Evolutionary conservation across 2,797 vertebrate genomes (phyloP), one percentile per base, ranked within the genome.

Genomic region (Carduelis carduelis): DNA sequence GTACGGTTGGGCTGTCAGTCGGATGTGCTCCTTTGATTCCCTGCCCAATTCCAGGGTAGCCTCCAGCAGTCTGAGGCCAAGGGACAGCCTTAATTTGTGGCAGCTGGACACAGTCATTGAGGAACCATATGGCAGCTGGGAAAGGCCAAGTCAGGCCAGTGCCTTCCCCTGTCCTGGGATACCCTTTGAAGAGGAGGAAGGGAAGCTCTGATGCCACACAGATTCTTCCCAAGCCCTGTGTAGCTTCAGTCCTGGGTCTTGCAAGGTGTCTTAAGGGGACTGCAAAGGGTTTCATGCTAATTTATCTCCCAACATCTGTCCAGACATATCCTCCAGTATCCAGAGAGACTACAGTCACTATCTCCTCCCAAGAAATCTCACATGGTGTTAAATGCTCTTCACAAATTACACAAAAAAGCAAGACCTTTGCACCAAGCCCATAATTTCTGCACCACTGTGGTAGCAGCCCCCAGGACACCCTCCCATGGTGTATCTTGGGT

Each of bases 81-180:
- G 53, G 81, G 81, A 78, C 79, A 87, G 87, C 35, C 47, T 50
- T 95, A 92, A 97, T 96, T 96, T 95, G 95, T 35, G 87, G 87
- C 92, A 96, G 91, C 92, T 95, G 94, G 82, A 92, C 69, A 47
- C 1, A 7, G 80, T 81, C 72, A 49, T 27, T 22, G 3, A 93
- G 82, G 65, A 60, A 87, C 91, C 89, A 93, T 76, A 81, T 86
- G 91, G 82, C 53, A 81, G 53, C 72, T 69, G 65, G 57, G 34
- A 83, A 76, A 91, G 86, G 92, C 94, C 87, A 93, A 94, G 64
- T 69, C n/a, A 47, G 91, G 81, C 68, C 34, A 20, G 18, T 32
- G 55, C 69, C 82, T 90, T 76, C 24, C 60, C 30, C 55, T 94
- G 90, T 90, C 92, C 94, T 81, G 66, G 59, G 32, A 92, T 91